These are phyloP conservation scores for Hylyphantes graminicola DNA, from an alignment of 1,140 invertebrate genomes.

Conservation along the genomic window DNA sequence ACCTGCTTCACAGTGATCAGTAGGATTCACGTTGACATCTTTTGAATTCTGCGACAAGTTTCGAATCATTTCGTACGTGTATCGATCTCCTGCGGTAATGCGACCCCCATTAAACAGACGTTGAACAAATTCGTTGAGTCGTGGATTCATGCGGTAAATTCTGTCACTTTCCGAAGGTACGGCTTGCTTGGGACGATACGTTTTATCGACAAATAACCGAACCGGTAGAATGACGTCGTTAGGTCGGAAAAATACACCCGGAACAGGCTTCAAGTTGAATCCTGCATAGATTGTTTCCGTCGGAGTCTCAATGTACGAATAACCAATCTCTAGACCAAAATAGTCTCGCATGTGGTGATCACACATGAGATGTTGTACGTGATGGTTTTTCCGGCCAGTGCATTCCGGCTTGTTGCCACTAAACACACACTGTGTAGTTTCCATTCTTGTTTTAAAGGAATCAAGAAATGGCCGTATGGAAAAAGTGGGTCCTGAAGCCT, in stretches of 20 bases:
- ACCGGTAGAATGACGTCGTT: background rate
- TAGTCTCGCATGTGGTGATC: background rate
- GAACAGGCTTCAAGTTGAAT: background rate
- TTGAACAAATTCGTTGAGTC: background rate
- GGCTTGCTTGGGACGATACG: background rate
- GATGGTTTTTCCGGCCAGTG: background rate
- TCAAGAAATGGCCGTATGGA: background rate
- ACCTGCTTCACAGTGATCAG: background rate
- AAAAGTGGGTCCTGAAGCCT: background rate
- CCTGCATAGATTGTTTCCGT: background rate
- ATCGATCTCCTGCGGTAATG: background rate
- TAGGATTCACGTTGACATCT: background rate
- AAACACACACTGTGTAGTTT: background rate
- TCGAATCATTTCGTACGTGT: background rate
- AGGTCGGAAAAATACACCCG: background rate
- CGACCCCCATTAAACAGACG: background rate
- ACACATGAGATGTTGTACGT: background rate
- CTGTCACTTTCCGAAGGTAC: background rate
- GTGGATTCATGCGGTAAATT: background rate
- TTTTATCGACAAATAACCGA: background rate
- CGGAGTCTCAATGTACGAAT: background rate
- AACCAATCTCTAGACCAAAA: background rate
- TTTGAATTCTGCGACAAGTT: background rate
- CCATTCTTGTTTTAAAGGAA: background rate
- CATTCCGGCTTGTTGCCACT: background rate